Conservation (phyloP, 2,797 vertebrate species). For the Rhynchonycteris naso region DNA sequence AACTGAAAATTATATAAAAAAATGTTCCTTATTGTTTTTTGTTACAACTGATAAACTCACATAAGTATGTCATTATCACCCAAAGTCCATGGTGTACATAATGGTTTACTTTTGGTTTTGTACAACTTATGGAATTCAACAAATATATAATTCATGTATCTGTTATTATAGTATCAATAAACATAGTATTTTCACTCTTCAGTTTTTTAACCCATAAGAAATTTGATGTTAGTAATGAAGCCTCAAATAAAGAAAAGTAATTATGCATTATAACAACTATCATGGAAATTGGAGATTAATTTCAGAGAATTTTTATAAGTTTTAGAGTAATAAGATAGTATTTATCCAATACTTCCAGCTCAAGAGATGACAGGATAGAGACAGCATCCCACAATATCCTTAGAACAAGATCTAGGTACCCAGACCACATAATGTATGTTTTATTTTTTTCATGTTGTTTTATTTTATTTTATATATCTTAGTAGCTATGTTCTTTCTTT, state of each 20-base stretch:
- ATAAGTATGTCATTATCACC: too few species aligned
- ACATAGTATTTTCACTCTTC: not conserved
- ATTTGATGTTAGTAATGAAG: not conserved
- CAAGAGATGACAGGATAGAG: not conserved
- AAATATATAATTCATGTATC: not conserved
- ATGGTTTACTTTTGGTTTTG: not conserved
- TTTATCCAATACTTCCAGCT: not conserved
- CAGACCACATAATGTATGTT: not conserved
- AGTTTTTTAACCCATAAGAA: not conserved
- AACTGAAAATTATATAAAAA: too few species aligned
- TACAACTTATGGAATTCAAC: not conserved
- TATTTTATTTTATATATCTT: not conserved
- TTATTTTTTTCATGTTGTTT: not conserved
- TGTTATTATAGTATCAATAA: not conserved
- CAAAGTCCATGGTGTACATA: too few species aligned
- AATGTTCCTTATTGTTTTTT: too few species aligned
- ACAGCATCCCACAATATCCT: not conserved
- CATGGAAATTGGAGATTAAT: not conserved
- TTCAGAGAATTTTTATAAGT: not conserved
- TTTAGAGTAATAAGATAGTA: not conserved
- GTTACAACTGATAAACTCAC: not conserved
- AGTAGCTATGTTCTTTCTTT: not conserved
- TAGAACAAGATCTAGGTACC: not conserved
- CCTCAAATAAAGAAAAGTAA: not conserved
- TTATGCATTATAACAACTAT: not conserved